Percentiles rank a stretch among this genome's conserved stretches.
These are phyloP conservation scores for Pissodes strobi DNA, from an alignment of 1,140 invertebrate species.

Conservation along the genomic window DNA sequence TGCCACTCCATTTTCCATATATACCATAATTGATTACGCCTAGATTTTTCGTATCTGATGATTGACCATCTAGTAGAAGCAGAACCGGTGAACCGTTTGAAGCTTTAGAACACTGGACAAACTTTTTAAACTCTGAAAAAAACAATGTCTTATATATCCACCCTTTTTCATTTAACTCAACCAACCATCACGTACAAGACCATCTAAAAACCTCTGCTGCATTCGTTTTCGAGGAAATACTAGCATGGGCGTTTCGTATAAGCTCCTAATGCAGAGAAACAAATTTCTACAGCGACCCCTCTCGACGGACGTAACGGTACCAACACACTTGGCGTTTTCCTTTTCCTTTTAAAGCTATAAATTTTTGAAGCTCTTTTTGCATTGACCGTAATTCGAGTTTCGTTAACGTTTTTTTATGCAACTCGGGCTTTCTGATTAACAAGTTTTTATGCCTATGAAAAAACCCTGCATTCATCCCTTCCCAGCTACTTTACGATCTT, in stretches of 20 bases:
- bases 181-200: constrained; percentile 38
- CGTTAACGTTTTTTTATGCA: constrained; percentile 37
- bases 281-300: constrained; percentile 50
- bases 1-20: too few species aligned
- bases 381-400: constrained; percentile 40
- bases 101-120: constrained; percentile 40
- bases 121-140: constrained; percentile 49
- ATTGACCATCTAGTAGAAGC: constrained; percentile 47
- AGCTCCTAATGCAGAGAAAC: constrained; percentile 49
- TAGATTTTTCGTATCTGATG: constrained; percentile 46
- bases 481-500: too few species aligned
- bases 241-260: constrained; percentile 49
- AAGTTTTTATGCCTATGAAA: too few species aligned
- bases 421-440: too few species aligned
- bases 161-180: too few species aligned
- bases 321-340: constrained; percentile 57
- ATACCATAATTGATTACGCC: constrained; percentile 49
- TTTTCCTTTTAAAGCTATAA: constrained; percentile 53
- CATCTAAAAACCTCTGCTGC: constrained; percentile 40
- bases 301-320: constrained; percentile 50
- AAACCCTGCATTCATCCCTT: too few species aligned
- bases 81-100: constrained; percentile 43
- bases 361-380: constrained; percentile 56
- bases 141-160: constrained; percentile 53
- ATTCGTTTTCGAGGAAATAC: constrained; percentile 46